These are phyloP conservation scores for Collichthys lucidus DNA, from an alignment of 2,113 vertebrate genomes.

Conservation along the genomic window DNA sequence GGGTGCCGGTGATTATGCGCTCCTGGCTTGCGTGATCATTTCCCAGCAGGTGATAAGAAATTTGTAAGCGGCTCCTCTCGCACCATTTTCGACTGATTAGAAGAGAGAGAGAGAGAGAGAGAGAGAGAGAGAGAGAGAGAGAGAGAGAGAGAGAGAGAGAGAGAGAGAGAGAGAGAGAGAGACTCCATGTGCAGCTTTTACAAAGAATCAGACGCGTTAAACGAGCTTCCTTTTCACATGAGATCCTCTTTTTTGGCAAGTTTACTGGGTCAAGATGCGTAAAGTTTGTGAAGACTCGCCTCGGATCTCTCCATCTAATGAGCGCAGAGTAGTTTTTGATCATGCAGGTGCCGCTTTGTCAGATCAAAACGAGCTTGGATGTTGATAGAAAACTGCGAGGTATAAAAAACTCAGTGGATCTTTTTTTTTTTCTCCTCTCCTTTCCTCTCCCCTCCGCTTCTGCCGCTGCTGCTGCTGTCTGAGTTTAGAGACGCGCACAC, in stretches of 20 bases:
- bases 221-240: slow-evolving; percentile 10
- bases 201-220: neutral
- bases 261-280: slow-evolving; percentile 63
- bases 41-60: slow-evolving; percentile 60
- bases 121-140: neutral
- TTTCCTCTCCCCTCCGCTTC: no score
- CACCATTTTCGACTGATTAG: neutral
- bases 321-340: slow-evolving; percentile 35
- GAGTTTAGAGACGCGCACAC: slow-evolving; percentile 43
- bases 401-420: slow-evolving; percentile 52
- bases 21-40: slow-evolving; percentile 42
- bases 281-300: slow-evolving; percentile 74
- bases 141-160: no score
- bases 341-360: slow-evolving; percentile 15
- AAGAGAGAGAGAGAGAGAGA: neutral
- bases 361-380: slow-evolving; percentile 40
- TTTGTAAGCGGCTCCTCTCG: slow-evolving; percentile 19
- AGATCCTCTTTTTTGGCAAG: slow-evolving; percentile 34
- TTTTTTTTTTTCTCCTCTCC: neutral
- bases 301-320: slow-evolving; percentile 41
- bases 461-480: neutral
- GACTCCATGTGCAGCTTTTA: neutral
- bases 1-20: slow-evolving; percentile 45
- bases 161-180: no score
- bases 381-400: slow-evolving; percentile 34